Percentiles rank a stretch among this genome's conserved stretches.
Evolutionary conservation across 2,113 vertebrate genomes (phyloP).

Genomic region (Xenus cinereus): DNA sequence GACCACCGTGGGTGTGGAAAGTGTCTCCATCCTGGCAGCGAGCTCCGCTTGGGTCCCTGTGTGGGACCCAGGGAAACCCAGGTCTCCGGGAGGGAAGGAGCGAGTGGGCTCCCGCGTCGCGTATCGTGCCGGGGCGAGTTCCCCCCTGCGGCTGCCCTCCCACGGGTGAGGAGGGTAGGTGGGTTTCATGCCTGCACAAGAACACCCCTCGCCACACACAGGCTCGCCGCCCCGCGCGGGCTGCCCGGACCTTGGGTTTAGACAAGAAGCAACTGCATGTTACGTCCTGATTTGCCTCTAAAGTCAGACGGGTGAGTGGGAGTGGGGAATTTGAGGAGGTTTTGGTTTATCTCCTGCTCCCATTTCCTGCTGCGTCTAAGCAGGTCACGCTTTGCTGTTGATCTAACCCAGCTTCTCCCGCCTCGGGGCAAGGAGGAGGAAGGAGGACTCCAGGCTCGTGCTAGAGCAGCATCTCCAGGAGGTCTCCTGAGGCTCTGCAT

Average conservation of each 20-base stretch:
- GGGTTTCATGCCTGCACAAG: neutral
- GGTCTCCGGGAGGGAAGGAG: neutral
- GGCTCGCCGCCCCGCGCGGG: rapidly evolving
- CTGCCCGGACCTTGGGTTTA: neutral
- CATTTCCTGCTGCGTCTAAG: neutral
- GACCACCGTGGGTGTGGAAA: neutral
- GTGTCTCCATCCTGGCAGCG: rapidly evolving
- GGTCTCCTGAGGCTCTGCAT: neutral
- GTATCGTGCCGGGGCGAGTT: rapidly evolving
- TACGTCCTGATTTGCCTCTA: neutral
- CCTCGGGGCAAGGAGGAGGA: neutral
- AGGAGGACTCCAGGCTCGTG: neutral
- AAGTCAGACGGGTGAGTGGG: neutral
- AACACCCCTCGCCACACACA: neutral
- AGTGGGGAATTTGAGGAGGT: neutral
- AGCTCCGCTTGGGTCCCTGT: neutral
- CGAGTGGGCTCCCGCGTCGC: neutral
- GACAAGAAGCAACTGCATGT: neutral
- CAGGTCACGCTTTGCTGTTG: neutral
- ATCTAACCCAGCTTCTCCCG: neutral
- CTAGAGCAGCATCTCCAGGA: neutral
- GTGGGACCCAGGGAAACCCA: rapidly evolving
- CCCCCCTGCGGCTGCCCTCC: neutral
- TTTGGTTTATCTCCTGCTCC: neutral
- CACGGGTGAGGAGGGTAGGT: rapidly evolving